Evolutionary conservation across 2,797 vertebrate genomes (phyloP), one percentile per base, ranked within the genome.

Genomic region (Pangasius sanitwongsei): DNA sequence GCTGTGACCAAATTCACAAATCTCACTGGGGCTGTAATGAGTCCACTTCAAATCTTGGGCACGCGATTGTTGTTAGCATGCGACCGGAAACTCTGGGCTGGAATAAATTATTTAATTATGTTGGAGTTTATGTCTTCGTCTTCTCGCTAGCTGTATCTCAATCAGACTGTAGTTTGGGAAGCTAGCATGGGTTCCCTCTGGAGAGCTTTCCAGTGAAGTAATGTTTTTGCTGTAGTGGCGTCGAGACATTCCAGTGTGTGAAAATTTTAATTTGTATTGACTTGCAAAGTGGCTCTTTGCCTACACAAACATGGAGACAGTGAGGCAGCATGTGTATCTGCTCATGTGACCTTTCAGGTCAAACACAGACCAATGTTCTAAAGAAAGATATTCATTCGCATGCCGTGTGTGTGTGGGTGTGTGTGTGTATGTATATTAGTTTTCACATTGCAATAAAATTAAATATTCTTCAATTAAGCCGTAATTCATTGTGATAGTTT

Each of bases 221-320:
- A 34, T 31, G 50, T 81, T 25, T 34, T n/a, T 34, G 15, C 28
- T 31, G 50, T 31, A 37, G 4, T 25, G 0, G 9, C 0, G 31
- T 61, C 20, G 3, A 18, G 31, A 41, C 31, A 59, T 37, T 41
- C 18, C 78, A 59, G 31, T 11, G 4, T 57, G 55, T 59, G 20
- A n/a, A 13, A 61, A 55, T 13, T 59, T 37, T 23, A 37, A 59
- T 25, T 23, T 12, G 4, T 25, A 34, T 81, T 41, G 53, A 57
- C 50, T 81, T 81, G 78, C 78, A 81, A 59, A 81, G n/a, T 37
- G 31, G 78, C 7, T 55, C 11, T 23, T 81, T 31, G n/a, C n/a
- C 44, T 53, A 28, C 2, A n/a, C 50, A 55, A 16, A 78, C 53
- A 34, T 20, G 3, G n/a, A 1, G 16, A 8, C n/a, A 78, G 48